Conservation (phyloP, 2,888 invertebrate genomes). For the Clunio marinus region DNA sequence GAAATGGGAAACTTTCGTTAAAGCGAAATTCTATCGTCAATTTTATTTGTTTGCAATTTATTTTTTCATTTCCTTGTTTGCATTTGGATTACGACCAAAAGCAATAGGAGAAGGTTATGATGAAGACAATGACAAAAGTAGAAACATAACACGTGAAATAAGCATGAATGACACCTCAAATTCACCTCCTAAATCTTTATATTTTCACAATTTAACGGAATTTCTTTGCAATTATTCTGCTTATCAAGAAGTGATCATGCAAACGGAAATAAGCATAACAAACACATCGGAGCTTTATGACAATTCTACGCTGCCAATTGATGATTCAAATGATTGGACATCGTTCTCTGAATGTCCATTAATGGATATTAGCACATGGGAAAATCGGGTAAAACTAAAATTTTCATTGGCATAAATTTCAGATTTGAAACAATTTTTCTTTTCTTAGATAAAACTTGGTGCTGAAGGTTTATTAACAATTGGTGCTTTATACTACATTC, state of each 20-base stretch:
- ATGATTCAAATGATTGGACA: conserved; percentile 47
- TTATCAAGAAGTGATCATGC: conserved; percentile 41
- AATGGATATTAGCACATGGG: conserved; percentile 48
- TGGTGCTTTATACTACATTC: conserved; percentile 79
- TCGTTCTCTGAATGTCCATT: conserved; percentile 49
- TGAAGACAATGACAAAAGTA: conserved; percentile 44
- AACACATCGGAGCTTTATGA: conserved; percentile 7
- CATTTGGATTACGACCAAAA: conserved; percentile 86
- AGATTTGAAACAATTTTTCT: conserved; percentile 14
- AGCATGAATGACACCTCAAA: conserved; percentile 50
- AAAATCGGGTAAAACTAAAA: conserved; percentile 44
- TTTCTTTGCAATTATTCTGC: conserved; percentile 32
- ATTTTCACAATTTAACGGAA: conserved; percentile 30
- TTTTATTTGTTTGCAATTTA: conserved; percentile 88
- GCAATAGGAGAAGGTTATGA: conserved; percentile 54
- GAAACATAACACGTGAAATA: conserved; percentile 45
- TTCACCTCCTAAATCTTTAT: conserved; percentile 31
- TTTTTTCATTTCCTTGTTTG: conserved; percentile 80
- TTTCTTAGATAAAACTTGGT: conserved; percentile 60
- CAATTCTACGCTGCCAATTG: conserved; percentile 32
- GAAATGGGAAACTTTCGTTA: conserved; percentile 97
- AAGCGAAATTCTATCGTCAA: conserved; percentile 88
- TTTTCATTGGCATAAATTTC: not conserved
- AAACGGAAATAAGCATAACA: conserved; percentile 42
- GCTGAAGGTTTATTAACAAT: conserved; percentile 76